Conservation (phyloP, 2,888 invertebrate species). For the Ceraclea dissimilis region DNA sequence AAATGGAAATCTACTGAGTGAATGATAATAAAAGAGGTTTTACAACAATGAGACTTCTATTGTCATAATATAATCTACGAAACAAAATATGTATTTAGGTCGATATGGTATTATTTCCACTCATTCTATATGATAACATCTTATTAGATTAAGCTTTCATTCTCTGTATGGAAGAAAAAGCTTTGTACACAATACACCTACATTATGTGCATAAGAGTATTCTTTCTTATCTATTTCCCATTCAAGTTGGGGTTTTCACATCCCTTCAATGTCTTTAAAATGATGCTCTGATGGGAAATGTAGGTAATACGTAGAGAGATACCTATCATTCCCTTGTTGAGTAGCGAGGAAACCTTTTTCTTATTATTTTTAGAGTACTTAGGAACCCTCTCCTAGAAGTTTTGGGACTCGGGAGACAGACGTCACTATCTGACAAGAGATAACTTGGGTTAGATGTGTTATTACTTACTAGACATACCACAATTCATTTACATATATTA, state of each 20-base stretch:
- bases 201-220: neutral
- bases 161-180: neutral
- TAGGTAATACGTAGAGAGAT: neutral
- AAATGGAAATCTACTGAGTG: too few species aligned
- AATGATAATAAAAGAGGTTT: too few species aligned
- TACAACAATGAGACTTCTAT: too few species aligned
- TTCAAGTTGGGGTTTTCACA: neutral
- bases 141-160: neutral
- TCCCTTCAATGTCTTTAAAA: neutral
- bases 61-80: too few species aligned
- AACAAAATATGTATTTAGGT: too few species aligned
- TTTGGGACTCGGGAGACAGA: neutral
- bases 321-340: neutral
- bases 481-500: too few species aligned
- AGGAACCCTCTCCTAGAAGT: neutral
- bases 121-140: neutral
- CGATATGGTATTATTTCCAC: neutral
- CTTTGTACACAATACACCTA: neutral
- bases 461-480: too few species aligned
- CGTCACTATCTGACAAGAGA: neutral
- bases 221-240: neutral
- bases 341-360: neutral
- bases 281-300: too few species aligned
- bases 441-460: too few species aligned
- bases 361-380: neutral